Percentiles rank a stretch among this genome's conserved stretches.
These are phyloP conservation scores for Chelonoidis abingdonii DNA, from an alignment of 2,113 vertebrate genomes.

Conservation along the genomic window DNA sequence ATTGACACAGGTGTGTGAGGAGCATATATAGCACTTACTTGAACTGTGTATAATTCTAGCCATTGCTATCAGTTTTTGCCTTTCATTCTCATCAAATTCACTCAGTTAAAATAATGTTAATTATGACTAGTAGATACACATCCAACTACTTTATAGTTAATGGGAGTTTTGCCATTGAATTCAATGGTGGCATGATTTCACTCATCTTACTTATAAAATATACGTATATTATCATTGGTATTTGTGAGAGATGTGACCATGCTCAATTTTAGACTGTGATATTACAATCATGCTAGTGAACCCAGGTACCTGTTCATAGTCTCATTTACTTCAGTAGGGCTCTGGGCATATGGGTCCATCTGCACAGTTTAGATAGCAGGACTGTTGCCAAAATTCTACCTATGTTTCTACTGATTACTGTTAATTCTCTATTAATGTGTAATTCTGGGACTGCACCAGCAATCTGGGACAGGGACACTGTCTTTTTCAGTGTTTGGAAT, in stretches of 20 bases:
- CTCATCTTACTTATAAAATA: too few species aligned
- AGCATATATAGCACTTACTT: not conserved
- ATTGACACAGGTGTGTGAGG: not conserved
- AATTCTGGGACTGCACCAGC: not conserved
- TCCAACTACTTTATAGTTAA: not conserved
- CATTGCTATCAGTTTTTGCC: not conserved
- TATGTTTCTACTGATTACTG: not conserved
- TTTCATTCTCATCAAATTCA: not conserved
- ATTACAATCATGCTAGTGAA: not conserved
- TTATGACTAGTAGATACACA: fast-evolving
- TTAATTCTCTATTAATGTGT: not conserved
- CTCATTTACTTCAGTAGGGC: not conserved
- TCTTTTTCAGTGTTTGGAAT: not conserved
- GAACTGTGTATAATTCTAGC: not conserved
- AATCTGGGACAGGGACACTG: not conserved
- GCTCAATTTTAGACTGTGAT: not conserved
- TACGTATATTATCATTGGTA: not conserved
- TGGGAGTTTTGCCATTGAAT: not conserved
- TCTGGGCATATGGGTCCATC: not conserved
- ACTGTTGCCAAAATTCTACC: not conserved
- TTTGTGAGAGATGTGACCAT: not conserved
- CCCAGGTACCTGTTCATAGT: not conserved
- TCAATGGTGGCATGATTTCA: not conserved
- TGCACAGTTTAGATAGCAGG: not conserved
- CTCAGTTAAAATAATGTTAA: not conserved